Evolutionary conservation across 2,888 invertebrate species (phyloP).

Genomic region (Melanostoma mellinum): DNA sequence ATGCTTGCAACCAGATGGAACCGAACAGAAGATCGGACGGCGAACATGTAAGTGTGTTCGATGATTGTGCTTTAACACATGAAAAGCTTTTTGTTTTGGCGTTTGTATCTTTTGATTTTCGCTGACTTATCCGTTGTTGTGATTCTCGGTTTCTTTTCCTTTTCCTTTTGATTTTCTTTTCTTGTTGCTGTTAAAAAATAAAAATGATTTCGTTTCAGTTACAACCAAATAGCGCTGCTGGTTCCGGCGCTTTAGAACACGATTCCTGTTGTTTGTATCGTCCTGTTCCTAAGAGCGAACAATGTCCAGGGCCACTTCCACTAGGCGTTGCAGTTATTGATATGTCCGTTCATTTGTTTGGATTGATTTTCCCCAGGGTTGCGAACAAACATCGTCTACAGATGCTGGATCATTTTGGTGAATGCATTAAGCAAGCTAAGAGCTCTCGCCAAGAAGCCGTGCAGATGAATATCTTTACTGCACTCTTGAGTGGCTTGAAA

Average conservation of each 20-base stretch:
- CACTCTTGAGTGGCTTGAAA: constrained; percentile 93
- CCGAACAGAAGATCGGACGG: constrained; percentile 91
- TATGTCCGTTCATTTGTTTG: constrained; percentile 95
- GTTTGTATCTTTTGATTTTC: constrained; percentile 32
- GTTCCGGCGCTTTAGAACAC: constrained; percentile 98
- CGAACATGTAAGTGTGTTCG: constrained; percentile 88
- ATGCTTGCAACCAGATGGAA: constrained; percentile 86
- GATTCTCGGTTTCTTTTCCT: constrained; percentile 26
- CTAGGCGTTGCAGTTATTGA: constrained; percentile 98
- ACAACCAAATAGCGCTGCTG: constrained; percentile 96
- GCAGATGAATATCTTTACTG: constrained; percentile 98
- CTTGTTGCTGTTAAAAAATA: neutral
- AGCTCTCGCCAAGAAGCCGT: constrained; percentile 96
- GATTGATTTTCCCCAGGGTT: constrained; percentile 95
- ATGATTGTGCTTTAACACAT: constrained; percentile 41
- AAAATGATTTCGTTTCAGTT: constrained; percentile 84
- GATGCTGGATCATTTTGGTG: constrained; percentile 98
- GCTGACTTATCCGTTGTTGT: constrained; percentile 42
- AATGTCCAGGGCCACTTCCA: constrained; percentile 90
- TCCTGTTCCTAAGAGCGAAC: constrained; percentile 83
- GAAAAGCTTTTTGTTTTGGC: constrained; percentile 35
- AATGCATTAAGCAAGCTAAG: constrained; percentile 96
- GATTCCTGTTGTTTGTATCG: constrained; percentile 96
- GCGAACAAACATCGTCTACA: constrained; percentile 98
- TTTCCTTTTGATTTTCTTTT: constrained; percentile 9